Conservation (phyloP, 37 sponge, comb jelly and placozoan species). For the Chondrilla cf. caribensis region DNA sequence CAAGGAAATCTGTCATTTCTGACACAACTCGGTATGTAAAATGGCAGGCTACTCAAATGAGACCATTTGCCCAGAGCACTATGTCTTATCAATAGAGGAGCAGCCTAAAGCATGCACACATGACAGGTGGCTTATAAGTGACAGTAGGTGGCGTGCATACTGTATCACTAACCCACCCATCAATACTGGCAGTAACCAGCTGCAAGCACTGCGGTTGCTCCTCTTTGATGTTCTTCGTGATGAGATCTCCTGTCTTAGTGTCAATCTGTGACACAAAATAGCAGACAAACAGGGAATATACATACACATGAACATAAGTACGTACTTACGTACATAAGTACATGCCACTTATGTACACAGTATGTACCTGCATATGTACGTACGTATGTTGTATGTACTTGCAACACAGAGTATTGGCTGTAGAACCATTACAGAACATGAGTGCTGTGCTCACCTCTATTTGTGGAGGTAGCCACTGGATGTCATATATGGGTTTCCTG, state of each 20-base stretch:
- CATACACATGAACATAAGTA: not conserved
- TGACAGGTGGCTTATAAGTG: too few species aligned
- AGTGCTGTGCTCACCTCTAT: conserved; percentile 88
- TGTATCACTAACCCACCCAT: conserved; percentile 82
- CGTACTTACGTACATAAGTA: not conserved
- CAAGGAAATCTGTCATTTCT: too few species aligned
- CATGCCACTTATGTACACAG: not conserved
- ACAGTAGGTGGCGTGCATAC: too few species aligned
- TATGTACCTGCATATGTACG: not conserved
- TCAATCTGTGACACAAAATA: not conserved
- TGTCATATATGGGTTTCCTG: conserved; percentile 66
- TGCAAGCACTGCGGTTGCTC: conserved; percentile 58
- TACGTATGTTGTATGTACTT: not conserved
- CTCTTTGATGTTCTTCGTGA: conserved; percentile 35
- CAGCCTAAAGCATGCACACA: too few species aligned
- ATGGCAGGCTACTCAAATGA: too few species aligned
- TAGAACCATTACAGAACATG: too few species aligned
- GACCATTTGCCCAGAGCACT: too few species aligned
- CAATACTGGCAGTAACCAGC: conserved; percentile 62
- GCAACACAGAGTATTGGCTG: too few species aligned
- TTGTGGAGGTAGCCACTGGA: conserved; percentile 91
- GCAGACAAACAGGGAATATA: too few species aligned
- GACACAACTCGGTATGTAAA: too few species aligned
- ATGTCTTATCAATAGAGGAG: too few species aligned
- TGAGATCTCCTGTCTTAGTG: not conserved